Conservation (phyloP, 1,140 invertebrate species). For the Eumaeus atala region DNA sequence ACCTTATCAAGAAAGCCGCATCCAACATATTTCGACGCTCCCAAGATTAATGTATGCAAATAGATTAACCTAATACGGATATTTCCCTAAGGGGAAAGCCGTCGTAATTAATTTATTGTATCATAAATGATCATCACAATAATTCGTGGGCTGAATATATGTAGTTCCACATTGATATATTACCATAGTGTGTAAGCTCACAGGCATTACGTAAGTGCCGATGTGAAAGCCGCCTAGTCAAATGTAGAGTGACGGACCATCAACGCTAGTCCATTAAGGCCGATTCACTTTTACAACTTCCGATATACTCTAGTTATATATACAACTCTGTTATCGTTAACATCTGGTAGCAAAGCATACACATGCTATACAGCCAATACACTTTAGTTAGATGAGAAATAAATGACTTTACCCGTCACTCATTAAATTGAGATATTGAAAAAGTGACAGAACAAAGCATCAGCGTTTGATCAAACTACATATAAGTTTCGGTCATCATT, state of each 20-base stretch:
- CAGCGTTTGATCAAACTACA: neutral
- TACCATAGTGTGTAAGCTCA: conserved; percentile 33
- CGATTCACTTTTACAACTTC: conserved; percentile 23
- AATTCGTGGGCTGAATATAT: conserved; percentile 4
- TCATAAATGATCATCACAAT: conserved; percentile 13
- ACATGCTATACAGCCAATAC: too few relatives aligned
- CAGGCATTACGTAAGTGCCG: conserved; percentile 37
- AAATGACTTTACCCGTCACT: too few relatives aligned
- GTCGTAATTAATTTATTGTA: conserved; percentile 10
- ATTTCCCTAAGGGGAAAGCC: conserved; percentile 7
- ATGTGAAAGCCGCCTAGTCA: conserved; percentile 64
- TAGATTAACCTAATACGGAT: conserved; percentile 10
- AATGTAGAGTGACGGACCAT: conserved; percentile 69
- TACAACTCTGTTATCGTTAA: too few relatives aligned
- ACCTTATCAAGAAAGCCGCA: neutral
- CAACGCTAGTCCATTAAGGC: conserved; percentile 62
- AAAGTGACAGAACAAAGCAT: too few relatives aligned
- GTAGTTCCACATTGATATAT: conserved; percentile 31
- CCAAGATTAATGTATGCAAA: conserved; percentile 8
- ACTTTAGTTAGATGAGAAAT: too few relatives aligned
- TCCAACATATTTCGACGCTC: conserved; percentile 1
- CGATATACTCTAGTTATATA: conserved; percentile 9
- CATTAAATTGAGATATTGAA: too few relatives aligned
- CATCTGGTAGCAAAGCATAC: too few relatives aligned
- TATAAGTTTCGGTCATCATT: neutral